Percentiles rank a stretch among this genome's conserved stretches.
phyloP scores from a whole-genome alignment of 2,797 vertebrate species.

The Channallabes apus region DNA sequence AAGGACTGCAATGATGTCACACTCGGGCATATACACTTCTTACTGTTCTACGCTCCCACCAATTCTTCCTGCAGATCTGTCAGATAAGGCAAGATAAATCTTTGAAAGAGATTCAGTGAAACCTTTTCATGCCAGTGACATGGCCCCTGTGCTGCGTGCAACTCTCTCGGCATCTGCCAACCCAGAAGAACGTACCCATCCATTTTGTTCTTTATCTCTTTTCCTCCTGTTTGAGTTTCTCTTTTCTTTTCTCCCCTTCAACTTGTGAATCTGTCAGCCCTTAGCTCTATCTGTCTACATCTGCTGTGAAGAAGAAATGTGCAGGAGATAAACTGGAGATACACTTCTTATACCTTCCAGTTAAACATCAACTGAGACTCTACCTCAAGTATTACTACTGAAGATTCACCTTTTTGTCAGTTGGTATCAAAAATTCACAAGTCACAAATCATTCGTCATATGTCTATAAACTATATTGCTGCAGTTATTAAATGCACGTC shows the following conservation, averaged over 20 bases:
- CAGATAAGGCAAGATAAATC: constrained; percentile 44
- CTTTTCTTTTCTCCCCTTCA: constrained; percentile 56
- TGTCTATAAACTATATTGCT: background rate
- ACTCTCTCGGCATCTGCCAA: constrained; percentile 38
- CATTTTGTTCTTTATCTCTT: constrained; percentile 27
- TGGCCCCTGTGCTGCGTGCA: constrained; percentile 41
- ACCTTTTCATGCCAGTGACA: constrained; percentile 47
- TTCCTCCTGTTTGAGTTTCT: constrained; percentile 38
- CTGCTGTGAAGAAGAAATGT: constrained; percentile 54
- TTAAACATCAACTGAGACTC: constrained; percentile 28
- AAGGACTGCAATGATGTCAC: background rate
- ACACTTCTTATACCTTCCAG: constrained; percentile 52
- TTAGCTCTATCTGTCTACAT: constrained; percentile 31
- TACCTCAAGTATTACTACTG: background rate
- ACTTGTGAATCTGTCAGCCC: constrained; percentile 34
- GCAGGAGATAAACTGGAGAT: constrained; percentile 53
- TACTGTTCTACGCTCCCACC: constrained; percentile 28
- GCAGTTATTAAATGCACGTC: background rate
- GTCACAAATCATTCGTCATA: background rate
- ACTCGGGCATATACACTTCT: constrained; percentile 10
- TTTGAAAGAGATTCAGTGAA: constrained; percentile 37
- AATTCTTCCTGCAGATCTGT: constrained; percentile 47
- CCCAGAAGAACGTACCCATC: constrained; percentile 52
- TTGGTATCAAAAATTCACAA: background rate
- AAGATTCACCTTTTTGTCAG: background rate